Evolutionary conservation across 2,888 invertebrate genomes (phyloP), one percentile per base, ranked within the genome.

Genomic region (Pyrochroa serraticornis): DNA sequence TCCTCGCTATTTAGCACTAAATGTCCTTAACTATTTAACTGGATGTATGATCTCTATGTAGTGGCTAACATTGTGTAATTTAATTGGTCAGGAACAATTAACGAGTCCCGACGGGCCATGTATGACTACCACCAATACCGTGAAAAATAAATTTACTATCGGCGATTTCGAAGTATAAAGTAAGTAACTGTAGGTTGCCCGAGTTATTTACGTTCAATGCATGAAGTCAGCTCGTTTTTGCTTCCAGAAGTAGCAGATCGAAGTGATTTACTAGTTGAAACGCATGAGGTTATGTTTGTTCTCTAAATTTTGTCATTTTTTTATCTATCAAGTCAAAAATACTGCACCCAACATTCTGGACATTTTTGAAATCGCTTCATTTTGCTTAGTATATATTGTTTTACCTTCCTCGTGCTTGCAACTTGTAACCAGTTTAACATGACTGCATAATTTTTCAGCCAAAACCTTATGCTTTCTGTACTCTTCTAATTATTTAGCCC

Each of bases 91-190:
- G 79, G 79, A 80, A 66, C 78, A 78, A 76, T 71, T 79, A 67
- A 78, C 79, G 68, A 80, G 79, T 73, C 79, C 80, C 45, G 79
- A 80, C 60, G 79, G 79, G 60, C 77, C 77, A 44, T 77, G 78
- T 71, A 67, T 78, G 63, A 79, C 79, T 60, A 74, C 78, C 70
- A 74, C 75, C 63, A 80, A 79, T 72, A 80, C 80, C 63, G 77
- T 75, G 74, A 79, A 78, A 80, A 80, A 80, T 76, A 80, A 79
- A 76, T 90, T 90, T 82, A 89, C 88, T 77, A 90, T 90, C 73
- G 89, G 89, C 73, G 89, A 90, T 79, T 89, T 88, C 79, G 89
- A 90, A 79, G 89, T 89, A 83, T 81, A 89, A 89, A 78, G 88
- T 88, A 85, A 87, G 87, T 82, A 44, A 49, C 8, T 9, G 3